Conservation (phyloP, 2,797 vertebrate species). For the Rachycentron canadum region DNA sequence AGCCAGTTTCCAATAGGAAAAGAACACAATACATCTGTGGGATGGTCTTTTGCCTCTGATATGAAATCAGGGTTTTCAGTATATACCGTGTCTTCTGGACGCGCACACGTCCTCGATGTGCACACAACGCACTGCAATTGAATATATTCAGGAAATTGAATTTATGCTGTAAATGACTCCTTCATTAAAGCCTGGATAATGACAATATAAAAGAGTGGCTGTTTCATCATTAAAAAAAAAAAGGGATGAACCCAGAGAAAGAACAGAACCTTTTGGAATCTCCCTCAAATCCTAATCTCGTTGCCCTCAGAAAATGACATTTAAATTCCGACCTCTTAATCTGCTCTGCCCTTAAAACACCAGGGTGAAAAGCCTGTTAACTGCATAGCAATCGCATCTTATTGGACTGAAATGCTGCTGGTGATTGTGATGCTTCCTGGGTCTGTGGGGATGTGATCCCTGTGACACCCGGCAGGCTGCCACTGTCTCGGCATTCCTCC, state of each 20-base stretch:
- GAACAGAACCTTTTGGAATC: neutral
- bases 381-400: conserved; percentile 16
- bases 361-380: conserved; percentile 38
- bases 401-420: conserved; percentile 29
- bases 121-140: conserved; percentile 19
- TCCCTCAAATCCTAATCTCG: conserved; percentile 36
- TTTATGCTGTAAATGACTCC: conserved; percentile 4
- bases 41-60: conserved; percentile 29
- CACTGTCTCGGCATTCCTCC: conserved; percentile 55
- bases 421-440: conserved; percentile 46
- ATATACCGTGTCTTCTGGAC: conserved; percentile 7
- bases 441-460: conserved; percentile 51
- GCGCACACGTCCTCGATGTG: conserved; percentile 26
- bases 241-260: neutral
- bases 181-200: neutral
- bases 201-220: conserved; percentile 16
- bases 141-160: conserved; percentile 28
- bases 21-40: neutral
- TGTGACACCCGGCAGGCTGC: conserved; percentile 59
- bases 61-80: conserved; percentile 32
- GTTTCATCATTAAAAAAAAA: conserved; percentile 1
- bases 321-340: conserved; percentile 64
- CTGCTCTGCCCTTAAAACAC: neutral
- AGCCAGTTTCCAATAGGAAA: conserved; percentile 22
- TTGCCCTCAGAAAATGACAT: conserved; percentile 44